Percentiles rank a stretch among this genome's conserved stretches.
phyloP scores from a whole-genome alignment of 1,140 invertebrate genomes.

The Musca domestica region DNA sequence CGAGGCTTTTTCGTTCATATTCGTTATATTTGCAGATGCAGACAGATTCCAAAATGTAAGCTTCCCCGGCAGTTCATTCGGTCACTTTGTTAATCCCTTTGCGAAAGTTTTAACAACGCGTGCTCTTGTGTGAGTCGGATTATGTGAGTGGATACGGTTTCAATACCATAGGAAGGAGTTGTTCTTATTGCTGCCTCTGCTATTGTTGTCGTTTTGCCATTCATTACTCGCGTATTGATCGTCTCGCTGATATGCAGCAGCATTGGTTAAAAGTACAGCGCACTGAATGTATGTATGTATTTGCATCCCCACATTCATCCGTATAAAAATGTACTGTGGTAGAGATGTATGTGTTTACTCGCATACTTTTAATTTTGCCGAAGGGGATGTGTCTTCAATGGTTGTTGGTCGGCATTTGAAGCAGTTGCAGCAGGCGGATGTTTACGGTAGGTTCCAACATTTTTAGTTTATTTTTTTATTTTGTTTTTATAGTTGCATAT shows the following conservation, averaged over 20 bases:
- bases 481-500: neutral
- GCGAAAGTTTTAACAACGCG: neutral
- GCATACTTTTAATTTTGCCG: conserved; percentile 1
- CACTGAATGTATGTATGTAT: conserved; percentile 28
- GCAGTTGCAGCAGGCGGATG: conserved; percentile 49
- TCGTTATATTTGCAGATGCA: conserved; percentile 51
- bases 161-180: conserved; percentile 8
- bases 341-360: neutral
- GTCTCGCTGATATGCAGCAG: conserved; percentile 1
- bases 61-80: conserved; percentile 27
- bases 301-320: neutral
- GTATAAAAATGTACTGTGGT: too few relatives aligned
- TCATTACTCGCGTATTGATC: neutral
- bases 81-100: neutral
- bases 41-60: conserved; percentile 51
- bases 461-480: too few relatives aligned
- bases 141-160: neutral
- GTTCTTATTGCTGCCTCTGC: neutral
- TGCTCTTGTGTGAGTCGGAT: neutral
- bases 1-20: conserved; percentile 43
- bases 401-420: conserved; percentile 23
- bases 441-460: conserved; percentile 32
- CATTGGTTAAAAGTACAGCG: neutral
- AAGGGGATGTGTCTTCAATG: conserved; percentile 10
- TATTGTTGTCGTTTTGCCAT: neutral